Evolutionary conservation across 2,797 vertebrate genomes (phyloP).

Genomic region (Esox lucius): DNA sequence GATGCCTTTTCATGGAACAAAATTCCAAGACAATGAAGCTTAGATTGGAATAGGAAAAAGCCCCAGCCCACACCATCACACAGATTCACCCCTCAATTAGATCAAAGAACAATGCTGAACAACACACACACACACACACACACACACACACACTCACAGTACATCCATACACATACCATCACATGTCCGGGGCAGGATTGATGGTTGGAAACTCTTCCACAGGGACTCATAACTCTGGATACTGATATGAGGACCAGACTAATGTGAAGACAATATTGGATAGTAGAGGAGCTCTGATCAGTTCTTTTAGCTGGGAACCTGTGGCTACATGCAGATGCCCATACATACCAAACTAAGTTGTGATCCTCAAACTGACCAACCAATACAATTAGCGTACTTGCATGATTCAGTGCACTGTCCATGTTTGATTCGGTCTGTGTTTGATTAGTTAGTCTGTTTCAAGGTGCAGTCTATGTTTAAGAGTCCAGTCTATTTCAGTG

Average conservation of each 20-base stretch:
- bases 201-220: constrained; percentile 39
- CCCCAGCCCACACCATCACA: neutral
- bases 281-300: neutral
- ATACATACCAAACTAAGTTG: neutral
- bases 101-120: constrained; percentile 42
- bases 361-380: neutral
- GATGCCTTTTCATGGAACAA: constrained; percentile 8
- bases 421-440: too few relatives aligned
- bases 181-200: constrained; percentile 20
- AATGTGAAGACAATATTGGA: neutral
- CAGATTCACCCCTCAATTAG: constrained; percentile 23
- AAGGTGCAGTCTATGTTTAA: too few relatives aligned
- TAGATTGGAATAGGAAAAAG: constrained; percentile 34
- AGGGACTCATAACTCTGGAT: constrained; percentile 38
- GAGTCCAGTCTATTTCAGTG: too few relatives aligned
- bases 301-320: neutral
- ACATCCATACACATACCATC: constrained; percentile 8
- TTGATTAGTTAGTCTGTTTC: too few relatives aligned
- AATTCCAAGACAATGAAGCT: constrained; percentile 43
- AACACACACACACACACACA: constrained; percentile 17
- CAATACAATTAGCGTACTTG: too few relatives aligned
- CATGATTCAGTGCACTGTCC: too few relatives aligned
- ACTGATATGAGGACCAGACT: constrained; percentile 40
- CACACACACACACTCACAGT: neutral
- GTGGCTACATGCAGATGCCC: neutral